Evolutionary conservation across 1,140 invertebrate genomes (phyloP), one percentile per base, ranked within the genome.

Genomic region (Dysdera silvatica): DNA sequence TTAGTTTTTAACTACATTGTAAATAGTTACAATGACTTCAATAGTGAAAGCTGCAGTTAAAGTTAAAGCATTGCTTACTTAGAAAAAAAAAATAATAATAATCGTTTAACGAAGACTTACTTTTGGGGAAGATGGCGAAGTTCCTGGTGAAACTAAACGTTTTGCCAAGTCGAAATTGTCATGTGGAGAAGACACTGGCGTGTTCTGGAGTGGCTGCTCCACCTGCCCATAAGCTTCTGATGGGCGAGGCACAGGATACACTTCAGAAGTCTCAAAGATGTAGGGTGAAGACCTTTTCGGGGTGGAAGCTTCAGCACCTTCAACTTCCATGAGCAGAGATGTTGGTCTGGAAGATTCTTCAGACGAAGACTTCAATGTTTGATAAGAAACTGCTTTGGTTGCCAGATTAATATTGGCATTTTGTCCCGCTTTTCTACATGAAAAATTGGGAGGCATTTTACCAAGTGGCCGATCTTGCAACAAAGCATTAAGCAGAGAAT

Each of bases 191-290:
- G 60, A 63, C 3, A 45, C 61, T 1, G 61, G 52, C 7, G 52
- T 63, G 20, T 63, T 63, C 18, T 56, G 52, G 7, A 65, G 45
- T 35, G 64, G 67, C 40, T 61, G 66, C 23, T 69, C 64, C 12
- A 71, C 70, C 29, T 65, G 58, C 18, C 67, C 65, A 40, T 63
- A 71, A 23, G 67, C 66, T 14, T 66, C 60, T 31, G 61, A 67
- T 18, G 70, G 70, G 5, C 63, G 61, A 6, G 70, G 69, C 37
- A 67, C 67, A 23, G 70, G 67, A 24, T 67, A 65, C 12, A 32
- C 23, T 20, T n/a, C 5, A 33, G 24, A 1, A 0, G 16, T 10
- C 29, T 20, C 35, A 8, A n/a, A 3, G 49, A 18, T 8, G 24
- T 14, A 26, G 3, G 35, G 23, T 10, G 35, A 48, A 16, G 55